A percentile compares a stretch with the other conserved stretches of the same genome.
These are phyloP conservation scores for Platycnemis pennipes DNA, from an alignment of 2,888 invertebrate genomes.

Conservation along the genomic window DNA sequence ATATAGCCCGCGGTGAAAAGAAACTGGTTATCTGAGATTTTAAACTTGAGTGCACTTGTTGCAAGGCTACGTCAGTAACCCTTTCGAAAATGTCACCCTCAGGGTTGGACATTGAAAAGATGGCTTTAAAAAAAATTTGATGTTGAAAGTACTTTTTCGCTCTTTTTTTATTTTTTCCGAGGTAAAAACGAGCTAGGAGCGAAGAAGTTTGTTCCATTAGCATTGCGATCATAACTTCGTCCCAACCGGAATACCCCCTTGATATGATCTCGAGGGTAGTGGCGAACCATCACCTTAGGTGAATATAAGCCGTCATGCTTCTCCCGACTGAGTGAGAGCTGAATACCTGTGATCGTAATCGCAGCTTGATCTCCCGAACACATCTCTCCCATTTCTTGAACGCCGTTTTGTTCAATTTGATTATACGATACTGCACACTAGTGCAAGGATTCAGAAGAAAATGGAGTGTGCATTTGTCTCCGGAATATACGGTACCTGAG, in stretches of 20 bases:
- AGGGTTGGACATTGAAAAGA: not conserved
- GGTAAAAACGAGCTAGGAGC: not conserved
- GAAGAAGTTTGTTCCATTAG: not conserved
- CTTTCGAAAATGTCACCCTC: not conserved
- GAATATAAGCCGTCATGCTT: slow-evolving; percentile 6
- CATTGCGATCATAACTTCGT: slow-evolving; percentile 3
- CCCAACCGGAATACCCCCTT: not conserved
- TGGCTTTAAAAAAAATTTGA: not conserved
- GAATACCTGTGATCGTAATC: not conserved
- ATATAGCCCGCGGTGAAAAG: not conserved
- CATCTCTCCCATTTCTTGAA: not conserved
- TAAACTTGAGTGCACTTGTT: not conserved
- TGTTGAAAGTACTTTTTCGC: not conserved
- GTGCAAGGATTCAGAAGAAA: not conserved
- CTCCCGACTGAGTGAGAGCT: not conserved
- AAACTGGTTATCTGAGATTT: not conserved
- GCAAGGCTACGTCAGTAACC: not conserved
- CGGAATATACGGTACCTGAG: not conserved
- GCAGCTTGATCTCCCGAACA: not conserved
- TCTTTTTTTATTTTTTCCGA: not conserved
- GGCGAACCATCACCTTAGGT: slow-evolving; percentile 3
- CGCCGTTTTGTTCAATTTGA: slow-evolving; percentile 8
- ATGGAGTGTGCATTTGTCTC: not conserved
- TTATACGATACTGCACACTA: not conserved
- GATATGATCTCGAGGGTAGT: slow-evolving; percentile 4